Evolutionary conservation across 1,140 invertebrate species (phyloP).

Genomic region (Odontomachus brunneus): DNA sequence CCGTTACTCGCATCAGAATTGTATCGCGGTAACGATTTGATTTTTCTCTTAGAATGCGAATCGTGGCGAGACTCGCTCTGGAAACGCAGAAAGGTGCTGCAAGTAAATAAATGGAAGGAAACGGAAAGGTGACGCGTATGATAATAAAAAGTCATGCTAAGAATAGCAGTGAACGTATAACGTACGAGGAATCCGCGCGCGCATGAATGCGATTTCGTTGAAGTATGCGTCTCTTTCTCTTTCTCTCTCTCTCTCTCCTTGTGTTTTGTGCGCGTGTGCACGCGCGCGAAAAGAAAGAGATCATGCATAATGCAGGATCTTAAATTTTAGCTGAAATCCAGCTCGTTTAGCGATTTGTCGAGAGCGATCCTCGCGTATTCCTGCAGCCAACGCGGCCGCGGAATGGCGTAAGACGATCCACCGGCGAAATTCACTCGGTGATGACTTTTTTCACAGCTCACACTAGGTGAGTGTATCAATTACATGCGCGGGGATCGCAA

Average conservation of each 20-base stretch:
- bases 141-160: constrained; percentile 77
- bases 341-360: constrained; percentile 21
- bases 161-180: constrained; percentile 80
- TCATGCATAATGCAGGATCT: constrained; percentile 39
- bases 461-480: constrained; percentile 26
- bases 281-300: neutral
- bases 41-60: neutral
- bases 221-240: constrained; percentile 47
- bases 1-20: neutral
- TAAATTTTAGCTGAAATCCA: constrained; percentile 25
- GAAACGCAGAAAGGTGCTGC: constrained; percentile 17
- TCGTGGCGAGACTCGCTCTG: neutral
- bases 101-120: constrained; percentile 34
- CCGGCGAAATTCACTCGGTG: neutral
- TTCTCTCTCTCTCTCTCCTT: constrained; percentile 17
- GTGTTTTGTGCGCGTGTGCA: neutral
- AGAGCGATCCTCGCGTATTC: constrained; percentile 2
- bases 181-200: constrained; percentile 59
- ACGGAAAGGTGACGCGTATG: constrained; percentile 55
- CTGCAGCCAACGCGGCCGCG: neutral
- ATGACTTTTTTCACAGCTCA: constrained; percentile 21
- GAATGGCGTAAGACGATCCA: constrained; percentile 30
- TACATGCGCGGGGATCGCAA: constrained; percentile 1
- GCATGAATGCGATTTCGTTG: constrained; percentile 54
- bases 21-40: neutral